Percentiles rank a stretch among this genome's conserved stretches.
These are phyloP conservation scores for Dasypogon diadema DNA, from an alignment of 2,888 invertebrate genomes.

Conservation along the genomic window DNA sequence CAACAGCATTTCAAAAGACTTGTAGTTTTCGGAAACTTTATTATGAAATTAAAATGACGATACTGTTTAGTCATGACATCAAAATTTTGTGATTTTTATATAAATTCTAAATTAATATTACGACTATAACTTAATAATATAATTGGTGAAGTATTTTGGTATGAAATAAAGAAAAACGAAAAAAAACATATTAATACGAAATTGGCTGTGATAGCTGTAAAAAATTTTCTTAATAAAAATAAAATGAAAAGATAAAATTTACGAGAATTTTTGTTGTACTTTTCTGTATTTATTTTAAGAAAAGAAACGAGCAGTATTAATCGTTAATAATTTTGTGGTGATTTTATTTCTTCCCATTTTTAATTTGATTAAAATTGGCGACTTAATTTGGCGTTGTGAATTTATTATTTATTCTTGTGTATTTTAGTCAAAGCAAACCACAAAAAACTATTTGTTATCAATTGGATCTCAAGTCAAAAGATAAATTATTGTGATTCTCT, in stretches of 20 bases:
- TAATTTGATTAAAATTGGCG: constrained; percentile 18
- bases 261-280: constrained; percentile 33
- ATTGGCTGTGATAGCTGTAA: constrained; percentile 69
- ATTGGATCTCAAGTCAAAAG: constrained; percentile 32
- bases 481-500: constrained; percentile 38
- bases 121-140: constrained; percentile 25
- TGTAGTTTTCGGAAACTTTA: background rate
- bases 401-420: constrained; percentile 30
- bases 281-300: constrained; percentile 9
- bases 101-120: constrained; percentile 52
- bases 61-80: constrained; percentile 52
- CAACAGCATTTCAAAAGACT: background rate
- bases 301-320: constrained; percentile 35
- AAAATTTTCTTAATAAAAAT: constrained; percentile 46
- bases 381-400: constrained; percentile 41
- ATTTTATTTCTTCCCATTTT: background rate
- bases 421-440: constrained; percentile 21
- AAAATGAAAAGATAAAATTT: constrained; percentile 21
- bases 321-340: constrained; percentile 2
- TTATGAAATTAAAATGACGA: background rate
- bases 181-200: constrained; percentile 60
- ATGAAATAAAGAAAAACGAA: constrained; percentile 51
- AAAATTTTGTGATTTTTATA: constrained; percentile 52
- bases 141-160: constrained; percentile 62
- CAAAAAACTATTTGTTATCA: no score